phyloP scores from a whole-genome alignment of 2,888 invertebrate genomes.

The Clanis bilineata region DNA sequence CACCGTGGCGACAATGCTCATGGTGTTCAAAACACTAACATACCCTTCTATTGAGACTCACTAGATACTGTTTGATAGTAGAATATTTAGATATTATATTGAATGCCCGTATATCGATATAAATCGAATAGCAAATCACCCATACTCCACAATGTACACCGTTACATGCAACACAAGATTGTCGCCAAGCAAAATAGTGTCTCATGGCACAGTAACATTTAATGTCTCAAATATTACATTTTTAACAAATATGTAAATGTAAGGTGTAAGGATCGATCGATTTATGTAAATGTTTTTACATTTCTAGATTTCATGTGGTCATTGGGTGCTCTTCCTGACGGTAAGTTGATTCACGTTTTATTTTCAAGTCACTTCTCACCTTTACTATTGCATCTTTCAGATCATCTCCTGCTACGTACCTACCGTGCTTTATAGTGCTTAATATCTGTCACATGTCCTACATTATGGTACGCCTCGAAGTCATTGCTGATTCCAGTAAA shows the following conservation, averaged over 20 bases:
- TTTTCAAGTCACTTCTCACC: conserved; percentile 57
- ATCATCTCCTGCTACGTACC: conserved; percentile 18
- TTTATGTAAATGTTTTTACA: conserved; percentile 83
- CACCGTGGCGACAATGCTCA: conserved; percentile 48
- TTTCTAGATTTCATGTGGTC: conserved; percentile 99
- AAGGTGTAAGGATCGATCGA: conserved; percentile 78
- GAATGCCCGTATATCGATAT: conserved; percentile 56
- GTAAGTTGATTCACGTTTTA: conserved; percentile 86
- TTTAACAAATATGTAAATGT: conserved; percentile 60
- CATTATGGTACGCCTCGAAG: conserved; percentile 41
- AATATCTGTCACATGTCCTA: conserved; percentile 28
- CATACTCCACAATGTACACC: conserved; percentile 14
- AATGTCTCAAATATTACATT: conserved; percentile 48
- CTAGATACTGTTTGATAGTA: conserved; percentile 62
- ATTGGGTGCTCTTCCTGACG: conserved; percentile 98
- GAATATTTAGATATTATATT: conserved; percentile 56
- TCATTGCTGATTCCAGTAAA: conserved; percentile 40
- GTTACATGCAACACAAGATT: conserved; percentile 47
- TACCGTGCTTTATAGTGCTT: conserved; percentile 38
- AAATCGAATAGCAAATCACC: conserved; percentile 15
- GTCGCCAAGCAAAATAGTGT: conserved; percentile 82
- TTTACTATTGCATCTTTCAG: conserved; percentile 46
- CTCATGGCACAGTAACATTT: conserved; percentile 68
- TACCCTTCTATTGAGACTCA: conserved; percentile 64
- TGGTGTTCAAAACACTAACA: conserved; percentile 55